Evolutionary conservation across 2,797 vertebrate species (phyloP), one percentile per base, ranked within the genome.

Genomic region (Muscicapa striata): DNA sequence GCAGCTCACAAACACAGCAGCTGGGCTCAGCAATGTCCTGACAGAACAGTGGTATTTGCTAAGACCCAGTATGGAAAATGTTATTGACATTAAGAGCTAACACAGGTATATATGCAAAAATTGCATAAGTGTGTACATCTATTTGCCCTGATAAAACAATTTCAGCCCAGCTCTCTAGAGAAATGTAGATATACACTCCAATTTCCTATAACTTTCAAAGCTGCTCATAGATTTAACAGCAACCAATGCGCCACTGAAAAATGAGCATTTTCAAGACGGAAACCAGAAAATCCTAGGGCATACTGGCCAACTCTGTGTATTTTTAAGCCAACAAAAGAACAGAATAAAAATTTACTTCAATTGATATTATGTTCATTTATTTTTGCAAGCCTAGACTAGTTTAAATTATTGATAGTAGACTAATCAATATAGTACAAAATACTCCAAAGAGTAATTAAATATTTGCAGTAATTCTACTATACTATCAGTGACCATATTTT

Each of bases 51-150:
- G 9, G 20, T 8, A 36, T 23, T 15, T 26, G 51, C 51, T 6
- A 30, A 69, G 43, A n/a, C 3, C 32, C 22, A 27, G 30, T 2
- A 46, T 6, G 40, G 15, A 63, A 7, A 6, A 7, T 5, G 7
- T 10, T 29, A 36, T 34, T 32, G 68, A 69, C n/a, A 43, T 22
- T 13, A 48, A 3, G 22, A 49, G 23, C 24, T 55, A 0, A 15
- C 73, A 69, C 0, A 67, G 36, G 22, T 20, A 40, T 3, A 34
- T n/a, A 38, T 7, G 38, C 29, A 87, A 54, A 83, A 83, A 49
- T 6, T 54, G 59, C 46, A 19, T 22, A 4, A 7, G 2, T 34
- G 1, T 66, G 4, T 15, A 0, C 7, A 38, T 29, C 15, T 46
- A 30, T 26, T 41, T 84, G 46, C 20, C 57, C 59, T 54, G 57